Evolutionary conservation across 2,113 vertebrate species (phyloP), one percentile per base, ranked within the genome.

Genomic region (Oxyruncus cristatus): DNA sequence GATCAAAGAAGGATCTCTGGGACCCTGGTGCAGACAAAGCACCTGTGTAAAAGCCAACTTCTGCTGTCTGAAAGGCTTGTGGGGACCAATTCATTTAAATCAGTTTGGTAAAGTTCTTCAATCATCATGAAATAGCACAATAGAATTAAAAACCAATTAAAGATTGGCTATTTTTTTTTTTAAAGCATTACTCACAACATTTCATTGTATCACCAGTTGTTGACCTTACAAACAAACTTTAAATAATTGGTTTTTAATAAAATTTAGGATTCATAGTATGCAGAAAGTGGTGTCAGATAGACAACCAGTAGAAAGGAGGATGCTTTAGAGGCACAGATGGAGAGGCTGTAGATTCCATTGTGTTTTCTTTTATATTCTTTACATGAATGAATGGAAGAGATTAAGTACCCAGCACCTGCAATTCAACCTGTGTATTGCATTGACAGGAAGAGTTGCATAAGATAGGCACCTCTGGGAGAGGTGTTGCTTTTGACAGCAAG

Each of bases 321-420:
- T 14, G 14, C 37, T 81, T 63, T 42, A 39, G 35, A 72, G 19
- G 23, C 22, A 47, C 11, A 49, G 56, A 17, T 30, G 18, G 71
- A 85, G 42, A 58, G n/a, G 9, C 66, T 82, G 47, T 32, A 44
- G 27, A 19, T 12, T n/a, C 15, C 20, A 5, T 39, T 56, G 3
- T 63, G 13, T 70, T 50, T 74, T 52, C 26, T 42, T 70, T 2
- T 8, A 5, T 21, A 12, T 27, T 77, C 39, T 37, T 74, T 62
- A 28, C 7, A 11, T 21, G 42, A 52, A 53, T 0, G 0, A 66
- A 23, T 17, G 59, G 49, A 61, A 66, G 32, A 7, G 11, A 9
- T 47, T 66, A 30, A 23, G 27, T 47, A 19, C 37, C 9, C 16
- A 62, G 52, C 75, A 58, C 35, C 20, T 61, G 24, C 55, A 81